Percentiles rank a stretch among this genome's conserved stretches.
phyloP scores from a whole-genome alignment of 2,113 vertebrate species.

The Scopus umbretta region DNA sequence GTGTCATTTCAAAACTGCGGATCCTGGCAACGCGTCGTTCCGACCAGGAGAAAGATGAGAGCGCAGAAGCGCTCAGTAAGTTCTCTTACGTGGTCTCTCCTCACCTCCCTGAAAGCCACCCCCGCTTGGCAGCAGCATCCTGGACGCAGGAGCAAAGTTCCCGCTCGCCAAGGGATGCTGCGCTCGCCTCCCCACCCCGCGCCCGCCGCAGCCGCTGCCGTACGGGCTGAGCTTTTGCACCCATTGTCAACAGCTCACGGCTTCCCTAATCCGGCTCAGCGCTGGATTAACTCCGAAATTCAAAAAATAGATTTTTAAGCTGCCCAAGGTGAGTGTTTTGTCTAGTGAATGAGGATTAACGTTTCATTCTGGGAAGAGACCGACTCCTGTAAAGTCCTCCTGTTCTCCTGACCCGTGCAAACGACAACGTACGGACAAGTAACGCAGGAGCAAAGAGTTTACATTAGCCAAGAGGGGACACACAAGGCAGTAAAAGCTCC shows the following conservation, averaged over 20 bases:
- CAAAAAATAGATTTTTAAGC: conserved; percentile 50
- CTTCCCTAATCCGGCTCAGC: background rate
- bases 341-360: background rate
- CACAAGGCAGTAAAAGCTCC: background rate
- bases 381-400: fast-evolving
- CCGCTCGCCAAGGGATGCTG: background rate
- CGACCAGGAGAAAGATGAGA: fast-evolving
- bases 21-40: fast-evolving
- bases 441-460: background rate
- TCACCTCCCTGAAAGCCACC: background rate
- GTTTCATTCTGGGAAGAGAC: background rate
- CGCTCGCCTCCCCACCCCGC: too few species aligned
- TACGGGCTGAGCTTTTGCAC: background rate
- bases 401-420: background rate
- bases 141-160: background rate
- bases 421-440: fast-evolving
- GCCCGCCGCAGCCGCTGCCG: background rate
- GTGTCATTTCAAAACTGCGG: fast-evolving
- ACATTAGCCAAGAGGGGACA: fast-evolving
- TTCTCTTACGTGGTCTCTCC: fast-evolving
- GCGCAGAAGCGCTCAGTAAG: fast-evolving
- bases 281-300: background rate
- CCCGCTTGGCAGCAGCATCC: background rate
- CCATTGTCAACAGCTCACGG: background rate
- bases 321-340: background rate